Evolutionary conservation across 2,888 invertebrate genomes (phyloP).

Genomic region (Achlya flavicornis): DNA sequence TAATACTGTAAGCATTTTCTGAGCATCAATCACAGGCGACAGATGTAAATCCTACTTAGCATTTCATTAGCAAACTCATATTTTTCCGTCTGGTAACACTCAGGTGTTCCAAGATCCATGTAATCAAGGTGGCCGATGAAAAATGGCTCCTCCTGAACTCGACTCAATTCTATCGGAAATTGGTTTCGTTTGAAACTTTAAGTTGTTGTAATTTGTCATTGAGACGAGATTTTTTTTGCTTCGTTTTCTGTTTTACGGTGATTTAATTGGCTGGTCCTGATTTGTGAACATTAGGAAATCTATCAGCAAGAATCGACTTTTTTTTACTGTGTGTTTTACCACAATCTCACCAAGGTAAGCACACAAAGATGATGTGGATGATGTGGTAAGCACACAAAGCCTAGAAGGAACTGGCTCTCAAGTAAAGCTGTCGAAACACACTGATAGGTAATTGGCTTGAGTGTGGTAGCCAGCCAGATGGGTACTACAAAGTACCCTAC

Average conservation of each 20-base stretch:
- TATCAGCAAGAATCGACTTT: too few species aligned
- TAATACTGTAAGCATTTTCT: constrained; percentile 32
- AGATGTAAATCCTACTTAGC: constrained; percentile 59
- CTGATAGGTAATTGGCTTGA: too few species aligned
- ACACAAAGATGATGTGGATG: too few species aligned
- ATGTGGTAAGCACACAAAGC: too few species aligned
- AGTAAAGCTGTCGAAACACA: too few species aligned
- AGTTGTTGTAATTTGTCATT: constrained; percentile 32
- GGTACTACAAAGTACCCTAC: too few species aligned
- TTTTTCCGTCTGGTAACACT: constrained; percentile 45
- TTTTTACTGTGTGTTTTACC: too few species aligned
- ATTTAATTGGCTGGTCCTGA: background rate
- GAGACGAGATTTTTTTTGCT: constrained; percentile 11
- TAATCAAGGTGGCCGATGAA: constrained; percentile 47
- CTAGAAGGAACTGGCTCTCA: too few species aligned
- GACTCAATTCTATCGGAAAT: constrained; percentile 46
- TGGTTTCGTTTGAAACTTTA: constrained; percentile 30
- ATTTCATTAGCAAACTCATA: constrained; percentile 66
- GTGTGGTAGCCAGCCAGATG: too few species aligned
- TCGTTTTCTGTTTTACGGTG: background rate
- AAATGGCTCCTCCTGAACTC: constrained; percentile 43
- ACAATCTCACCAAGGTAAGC: too few species aligned
- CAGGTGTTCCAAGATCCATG: constrained; percentile 42
- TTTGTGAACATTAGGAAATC: background rate
- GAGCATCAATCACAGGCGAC: constrained; percentile 61